Evolutionary conservation across 1,140 invertebrate genomes (phyloP).

Genomic region (Drosophila parabipectinata): DNA sequence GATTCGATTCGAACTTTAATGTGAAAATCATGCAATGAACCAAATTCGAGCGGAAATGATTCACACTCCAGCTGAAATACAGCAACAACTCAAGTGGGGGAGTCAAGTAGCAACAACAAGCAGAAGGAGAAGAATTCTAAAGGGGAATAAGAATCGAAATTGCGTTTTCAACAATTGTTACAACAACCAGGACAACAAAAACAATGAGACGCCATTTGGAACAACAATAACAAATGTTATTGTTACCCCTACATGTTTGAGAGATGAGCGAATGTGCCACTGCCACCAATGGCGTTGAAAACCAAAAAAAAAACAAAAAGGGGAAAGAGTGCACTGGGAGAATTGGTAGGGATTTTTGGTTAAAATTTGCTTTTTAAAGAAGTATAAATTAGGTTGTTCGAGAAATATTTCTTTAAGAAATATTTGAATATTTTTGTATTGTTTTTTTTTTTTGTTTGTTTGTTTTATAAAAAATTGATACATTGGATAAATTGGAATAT

Average conservation of each 20-base stretch:
- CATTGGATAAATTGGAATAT: no score
- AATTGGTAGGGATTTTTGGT: background rate
- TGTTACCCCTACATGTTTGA: slow-evolving; percentile 31
- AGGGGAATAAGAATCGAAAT: slow-evolving; percentile 48
- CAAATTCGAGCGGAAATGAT: slow-evolving; percentile 81
- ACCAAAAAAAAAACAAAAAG: background rate
- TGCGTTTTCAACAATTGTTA: slow-evolving; percentile 75
- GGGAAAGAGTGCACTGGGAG: slow-evolving; percentile 8
- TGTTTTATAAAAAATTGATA: no score
- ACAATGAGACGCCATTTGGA: slow-evolving; percentile 58
- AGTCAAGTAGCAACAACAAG: slow-evolving; percentile 20
- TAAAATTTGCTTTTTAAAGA: no score
- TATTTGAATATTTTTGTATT: no score
- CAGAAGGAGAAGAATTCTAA: background rate
- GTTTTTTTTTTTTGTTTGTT: no score
- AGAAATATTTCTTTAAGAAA: no score
- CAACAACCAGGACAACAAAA: slow-evolving; percentile 40
- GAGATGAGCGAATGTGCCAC: slow-evolving; percentile 16
- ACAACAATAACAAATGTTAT: slow-evolving; percentile 53
- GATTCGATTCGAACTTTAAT: slow-evolving; percentile 50
- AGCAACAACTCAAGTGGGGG: slow-evolving; percentile 37
- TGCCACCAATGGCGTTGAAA: slow-evolving; percentile 11
- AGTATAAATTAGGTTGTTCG: no score
- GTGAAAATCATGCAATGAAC: slow-evolving; percentile 82
- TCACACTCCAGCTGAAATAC: slow-evolving; percentile 72